Evolutionary conservation across 1,140 invertebrate genomes (phyloP), one percentile per base, ranked within the genome.

Genomic region (Glossosoma conforme): DNA sequence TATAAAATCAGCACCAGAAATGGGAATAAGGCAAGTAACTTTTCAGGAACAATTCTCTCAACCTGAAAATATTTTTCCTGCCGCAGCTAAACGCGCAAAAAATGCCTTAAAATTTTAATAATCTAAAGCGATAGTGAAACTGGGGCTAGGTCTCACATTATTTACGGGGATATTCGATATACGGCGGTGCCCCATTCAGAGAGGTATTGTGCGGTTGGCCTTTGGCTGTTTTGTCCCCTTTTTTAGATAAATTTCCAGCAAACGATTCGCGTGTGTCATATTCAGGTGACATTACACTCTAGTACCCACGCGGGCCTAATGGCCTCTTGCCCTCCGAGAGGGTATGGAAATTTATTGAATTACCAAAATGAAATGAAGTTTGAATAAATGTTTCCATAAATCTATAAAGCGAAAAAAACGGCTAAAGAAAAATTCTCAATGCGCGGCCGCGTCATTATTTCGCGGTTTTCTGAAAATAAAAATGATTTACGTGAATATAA

Each of bases 231-330:
- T 56, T 51, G 33, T 25, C 30, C 55, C 50, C 44, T 56, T 52
- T 57, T 57, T 49, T 52, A 57, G 45, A 57, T 57, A 57, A 57
- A 57, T 57, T 57, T 40, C 24, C 19, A 32, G 44, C 55, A 52
- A 57, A 57, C 49, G 50, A 57, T 57, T 57, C 50, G 55, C 49
- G 49, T 52, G 50, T 57, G 55, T 57, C 55, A 57, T 57, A 49
- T 57, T 52, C 55, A 57, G 55, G 55, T 57, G 55, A 57, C 55
- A 52, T 57, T 52, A 48, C 49, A 49, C 54, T 30, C 49, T 33
- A 49, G 55, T 44, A 50, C 48, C 44, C 33, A 30, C 21, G 20
- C 18, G 42, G 33, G 41, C 50, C 55, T 57, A 57, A 57, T 57
- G 50, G 55, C 44, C 55, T 49, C 55, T 57, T 56, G 47, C 50